Percentiles rank a stretch among this genome's conserved stretches.
Conservation (phyloP, 2,888 invertebrate genomes). For the Sesia apiformis region DNA sequence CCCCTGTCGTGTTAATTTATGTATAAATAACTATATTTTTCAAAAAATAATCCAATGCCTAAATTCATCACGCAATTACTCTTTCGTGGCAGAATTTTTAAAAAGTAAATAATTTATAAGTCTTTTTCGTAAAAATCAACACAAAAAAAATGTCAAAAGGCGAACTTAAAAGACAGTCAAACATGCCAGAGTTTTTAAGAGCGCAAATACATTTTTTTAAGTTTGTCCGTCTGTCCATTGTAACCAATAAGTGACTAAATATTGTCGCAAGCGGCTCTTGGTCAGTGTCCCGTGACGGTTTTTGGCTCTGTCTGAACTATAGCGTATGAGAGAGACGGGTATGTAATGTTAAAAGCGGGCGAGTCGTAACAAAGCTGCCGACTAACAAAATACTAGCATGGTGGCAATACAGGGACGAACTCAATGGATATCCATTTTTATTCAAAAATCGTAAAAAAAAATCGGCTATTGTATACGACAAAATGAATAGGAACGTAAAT, state of each 20-base stretch:
- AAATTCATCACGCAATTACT: too few species aligned
- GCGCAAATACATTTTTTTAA: background rate
- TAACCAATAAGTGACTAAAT: conserved; percentile 66
- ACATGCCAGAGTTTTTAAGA: background rate
- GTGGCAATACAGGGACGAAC: conserved; percentile 60
- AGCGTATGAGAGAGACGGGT: conserved; percentile 23
- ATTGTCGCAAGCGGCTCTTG: conserved; percentile 37
- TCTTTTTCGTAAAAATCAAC: too few species aligned
- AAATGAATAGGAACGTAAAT: too few species aligned
- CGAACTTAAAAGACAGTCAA: too few species aligned
- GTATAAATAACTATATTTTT: too few species aligned
- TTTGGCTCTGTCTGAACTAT: conserved; percentile 21
- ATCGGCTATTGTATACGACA: too few species aligned
- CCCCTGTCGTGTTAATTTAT: too few species aligned
- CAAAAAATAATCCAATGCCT: too few species aligned
- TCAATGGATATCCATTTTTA: conserved; percentile 3
- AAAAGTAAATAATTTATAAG: too few species aligned
- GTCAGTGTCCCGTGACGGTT: conserved; percentile 38
- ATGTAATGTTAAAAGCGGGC: conserved; percentile 6
- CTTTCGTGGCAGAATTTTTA: too few species aligned
- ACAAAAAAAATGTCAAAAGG: too few species aligned
- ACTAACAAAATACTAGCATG: conserved; percentile 68
- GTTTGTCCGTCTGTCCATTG: conserved; percentile 26
- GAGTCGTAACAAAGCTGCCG: conserved; percentile 62
- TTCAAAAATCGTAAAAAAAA: too few species aligned